Conservation (phyloP, 1,140 invertebrate genomes). For the Aricia agestis region DNA sequence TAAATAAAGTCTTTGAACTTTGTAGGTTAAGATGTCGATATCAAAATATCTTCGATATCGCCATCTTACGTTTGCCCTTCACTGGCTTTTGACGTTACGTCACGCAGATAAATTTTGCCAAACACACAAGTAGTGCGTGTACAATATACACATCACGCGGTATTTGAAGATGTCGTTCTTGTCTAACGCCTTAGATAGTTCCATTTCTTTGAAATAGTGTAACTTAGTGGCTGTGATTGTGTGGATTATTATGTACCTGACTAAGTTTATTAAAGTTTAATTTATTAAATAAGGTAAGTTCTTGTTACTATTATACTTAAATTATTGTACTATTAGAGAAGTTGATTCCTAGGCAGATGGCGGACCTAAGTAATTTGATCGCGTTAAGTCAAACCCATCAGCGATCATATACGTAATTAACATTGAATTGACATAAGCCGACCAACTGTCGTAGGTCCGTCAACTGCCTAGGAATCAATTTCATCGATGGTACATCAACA, state of each 20-base stretch:
- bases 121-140: neutral
- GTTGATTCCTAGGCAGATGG: too few species aligned
- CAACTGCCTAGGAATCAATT: too few species aligned
- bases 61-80: neutral
- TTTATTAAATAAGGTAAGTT: conserved; percentile 1
- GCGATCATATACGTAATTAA: too few species aligned
- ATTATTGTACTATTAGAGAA: too few species aligned
- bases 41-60: neutral
- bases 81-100: neutral
- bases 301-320: too few species aligned
- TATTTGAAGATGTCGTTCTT: neutral
- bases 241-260: too few species aligned
- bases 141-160: neutral
- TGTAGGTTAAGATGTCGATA: neutral
- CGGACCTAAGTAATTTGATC: too few species aligned
- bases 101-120: neutral
- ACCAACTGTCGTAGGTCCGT: too few species aligned
- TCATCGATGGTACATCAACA: too few species aligned
- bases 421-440: too few species aligned
- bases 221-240: neutral
- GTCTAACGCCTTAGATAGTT: neutral
- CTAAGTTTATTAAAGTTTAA: neutral
- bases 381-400: too few species aligned
- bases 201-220: neutral
- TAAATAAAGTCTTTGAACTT: too few species aligned